Evolutionary conservation across 1,140 invertebrate species (phyloP), one percentile per base, ranked within the genome.

Genomic region (Orchestia grillus): DNA sequence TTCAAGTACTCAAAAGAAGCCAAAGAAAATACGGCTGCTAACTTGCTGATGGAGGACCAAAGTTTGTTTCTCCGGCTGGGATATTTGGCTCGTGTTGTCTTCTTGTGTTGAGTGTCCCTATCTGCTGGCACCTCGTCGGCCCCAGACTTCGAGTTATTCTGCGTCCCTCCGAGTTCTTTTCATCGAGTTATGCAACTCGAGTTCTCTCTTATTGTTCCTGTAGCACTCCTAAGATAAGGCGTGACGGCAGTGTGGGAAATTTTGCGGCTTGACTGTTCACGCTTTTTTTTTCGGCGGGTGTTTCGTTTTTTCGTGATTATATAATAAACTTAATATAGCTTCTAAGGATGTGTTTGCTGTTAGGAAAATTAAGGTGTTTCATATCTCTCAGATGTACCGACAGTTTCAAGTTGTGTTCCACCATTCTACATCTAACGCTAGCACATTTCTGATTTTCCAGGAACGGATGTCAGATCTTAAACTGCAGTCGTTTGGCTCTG

Each of bases 21-120:
- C 44, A 45, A 94, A 94, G 92, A 47, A 94, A 94, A 94, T 94
- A 94, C 92, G 43, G 44, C 92, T 40, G 92, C 92, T 94, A 94
- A 94, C 92, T 94, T 94, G 43, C 92, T 94, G 92, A 94, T 94
- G 92, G 92, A 94, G 92, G 44, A 45, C 43, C 92, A 94, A 94
- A 94, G 92, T 94, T 94, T 94, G 92, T 94, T 44, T 47, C 44
- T 94, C 92, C 44, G 41, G 44, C 92, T 45, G 92, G 92, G 92
- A 94, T 94, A 6, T 94, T 45, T 94, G 92, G 43, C 92, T 94
- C 47, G 92, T 94, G 43, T 94, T 47, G 92, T 90, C 6, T 90
- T 41, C 88, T 90, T 41, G 88, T 94, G 43, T 47, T 44, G 92
- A 94, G 92, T 44, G 92, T 47, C 40, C 92, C 40, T 94, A 45